Evolutionary conservation across 2,888 invertebrate genomes (phyloP), one percentile per base, ranked within the genome.

Genomic region (Synanthedon andrenaeformis): DNA sequence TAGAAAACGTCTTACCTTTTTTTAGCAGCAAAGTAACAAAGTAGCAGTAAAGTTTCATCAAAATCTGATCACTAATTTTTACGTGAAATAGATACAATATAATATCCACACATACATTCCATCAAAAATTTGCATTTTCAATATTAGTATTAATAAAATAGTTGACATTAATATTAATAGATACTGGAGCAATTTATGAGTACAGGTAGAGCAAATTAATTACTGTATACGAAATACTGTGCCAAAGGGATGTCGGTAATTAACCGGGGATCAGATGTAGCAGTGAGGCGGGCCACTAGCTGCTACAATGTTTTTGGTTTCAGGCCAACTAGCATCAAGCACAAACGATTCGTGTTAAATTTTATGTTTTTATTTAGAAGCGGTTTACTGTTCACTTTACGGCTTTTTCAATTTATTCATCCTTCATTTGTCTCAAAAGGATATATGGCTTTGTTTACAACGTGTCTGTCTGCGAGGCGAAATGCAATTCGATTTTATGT

Each of bases 201-300:
- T 35, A 35, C 35, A 35, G 35, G 35, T 35, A 35, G 10, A 35
- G 10, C 10, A 35, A 35, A 10, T 35, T 35, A 35, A 35, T 35
- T 35, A 35, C 35, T 35, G 35, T 35, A 10, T 35, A 35, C 35
- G 10, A 45, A 13, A 45, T 45, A 45, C 14, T 45, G 45, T 45
- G 45, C 13, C 8, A n/a, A 45, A 45, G 45, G 45, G n/a, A 8
- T 51, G 51, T 41, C 35, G 2, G n/a, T 41, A 52, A 51, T 17
- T 80, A 80, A 79, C 78, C 72, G 61, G 65, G 76, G 79, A 82
- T 82, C 80, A 78, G 75, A 73, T 76, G 74, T 72, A 70, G 72
- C 71, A 66, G 70, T 66, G 64, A 59, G 57, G 59, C 57, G 52
- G 57, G 63, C 61, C 66, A 65, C 65, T 68, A 65, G 66, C 67